Evolutionary conservation across 92 coral and sea anemone genomes (phyloP).

Genomic region (Epizoanthus illoricatus): DNA sequence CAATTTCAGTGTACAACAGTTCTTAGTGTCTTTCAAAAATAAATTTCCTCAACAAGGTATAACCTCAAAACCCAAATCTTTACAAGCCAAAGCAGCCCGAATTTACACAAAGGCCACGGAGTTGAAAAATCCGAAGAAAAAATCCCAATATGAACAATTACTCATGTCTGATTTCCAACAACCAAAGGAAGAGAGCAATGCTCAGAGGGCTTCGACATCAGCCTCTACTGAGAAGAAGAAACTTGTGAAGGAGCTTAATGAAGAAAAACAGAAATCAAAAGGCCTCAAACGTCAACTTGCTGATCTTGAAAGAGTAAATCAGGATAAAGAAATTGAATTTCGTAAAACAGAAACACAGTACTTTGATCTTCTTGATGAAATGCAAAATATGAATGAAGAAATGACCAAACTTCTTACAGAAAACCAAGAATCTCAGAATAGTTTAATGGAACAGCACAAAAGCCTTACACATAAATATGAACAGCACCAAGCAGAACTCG

Average conservation of each 20-base stretch:
- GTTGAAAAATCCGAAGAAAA: not conserved
- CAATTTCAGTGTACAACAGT: conserved; percentile 3
- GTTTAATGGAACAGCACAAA: not conserved
- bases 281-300: conserved; percentile 4
- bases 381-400: conserved; percentile 10
- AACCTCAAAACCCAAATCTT: conserved; percentile 6
- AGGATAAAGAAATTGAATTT: not conserved
- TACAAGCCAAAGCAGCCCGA: conserved; percentile 6
- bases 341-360: not conserved
- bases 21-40: conserved; percentile 7
- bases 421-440: not conserved
- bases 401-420: not conserved
- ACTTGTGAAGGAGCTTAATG: conserved; percentile 6
- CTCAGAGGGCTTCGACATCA: not conserved
- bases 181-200: conserved; percentile 19
- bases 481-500: conserved; percentile 3
- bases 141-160: conserved; percentile 1
- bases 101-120: not conserved
- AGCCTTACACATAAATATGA: conserved; percentile 17
- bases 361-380: not conserved
- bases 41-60: not conserved
- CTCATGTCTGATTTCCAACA: conserved; percentile 4
- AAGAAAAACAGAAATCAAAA: conserved; percentile 8
- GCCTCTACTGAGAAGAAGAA: conserved; percentile 12
- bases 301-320: conserved; percentile 5